Conservation (phyloP, 1,140 invertebrate genomes). For the honey bee (Apis mellifera) region DNA sequence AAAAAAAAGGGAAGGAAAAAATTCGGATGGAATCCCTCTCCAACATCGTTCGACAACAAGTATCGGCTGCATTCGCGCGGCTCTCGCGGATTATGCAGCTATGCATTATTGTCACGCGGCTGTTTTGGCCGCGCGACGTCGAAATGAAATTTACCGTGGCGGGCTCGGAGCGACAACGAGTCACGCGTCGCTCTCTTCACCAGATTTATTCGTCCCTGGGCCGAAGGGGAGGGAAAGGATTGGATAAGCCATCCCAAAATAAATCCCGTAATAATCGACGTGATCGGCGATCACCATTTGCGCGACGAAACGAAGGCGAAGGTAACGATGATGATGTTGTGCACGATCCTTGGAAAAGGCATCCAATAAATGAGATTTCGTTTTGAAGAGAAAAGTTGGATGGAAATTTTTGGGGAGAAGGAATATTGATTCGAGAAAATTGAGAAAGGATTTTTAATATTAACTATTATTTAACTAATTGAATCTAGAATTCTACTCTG, state of each 20-base stretch:
- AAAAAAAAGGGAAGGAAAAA: too few species aligned
- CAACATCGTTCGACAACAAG: too few species aligned
- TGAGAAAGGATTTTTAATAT: too few species aligned
- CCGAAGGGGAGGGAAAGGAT: not conserved
- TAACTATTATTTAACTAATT: too few species aligned
- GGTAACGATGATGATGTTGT: not conserved
- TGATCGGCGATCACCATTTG: not conserved
- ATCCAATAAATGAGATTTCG: not conserved
- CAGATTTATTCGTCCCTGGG: slow-evolving; percentile 30
- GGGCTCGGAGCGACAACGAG: slow-evolving; percentile 27
- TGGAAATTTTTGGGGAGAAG: too few species aligned
- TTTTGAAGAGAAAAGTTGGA: too few species aligned
- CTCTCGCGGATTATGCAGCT: slow-evolving; percentile 37
- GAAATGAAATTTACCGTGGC: slow-evolving; percentile 55
- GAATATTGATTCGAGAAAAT: too few species aligned
- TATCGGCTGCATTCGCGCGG: slow-evolving; percentile 34
- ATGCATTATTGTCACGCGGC: slow-evolving; percentile 53
- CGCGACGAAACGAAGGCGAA: not conserved
- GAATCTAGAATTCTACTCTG: too few species aligned
- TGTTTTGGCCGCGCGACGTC: slow-evolving; percentile 43
- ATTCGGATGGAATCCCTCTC: too few species aligned
- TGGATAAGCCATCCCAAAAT: not conserved
- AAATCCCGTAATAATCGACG: slow-evolving; percentile 14
- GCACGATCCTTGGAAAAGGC: not conserved
- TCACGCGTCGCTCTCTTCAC: slow-evolving; percentile 26